Percentiles rank a stretch among this genome's conserved stretches.
These are phyloP conservation scores for Platyrinchus mystaceus DNA, from an alignment of 2,797 vertebrate species.

Conservation along the genomic window DNA sequence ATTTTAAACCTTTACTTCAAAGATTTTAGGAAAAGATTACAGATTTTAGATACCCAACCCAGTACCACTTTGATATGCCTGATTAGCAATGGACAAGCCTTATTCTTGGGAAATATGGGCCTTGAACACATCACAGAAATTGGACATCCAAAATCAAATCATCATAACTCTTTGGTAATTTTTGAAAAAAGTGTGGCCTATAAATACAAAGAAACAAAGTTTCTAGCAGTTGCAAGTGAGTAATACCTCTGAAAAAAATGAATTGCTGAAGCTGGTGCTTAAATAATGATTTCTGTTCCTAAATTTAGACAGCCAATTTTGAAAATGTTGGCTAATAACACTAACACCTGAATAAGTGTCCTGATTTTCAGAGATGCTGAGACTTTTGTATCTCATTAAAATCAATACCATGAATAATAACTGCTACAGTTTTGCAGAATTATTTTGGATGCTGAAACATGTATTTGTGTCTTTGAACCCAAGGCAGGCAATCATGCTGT, in stretches of 20 bases:
- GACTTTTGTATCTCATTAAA: neutral
- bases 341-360: slow-evolving; percentile 42
- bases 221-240: neutral
- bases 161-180: neutral
- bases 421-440: neutral
- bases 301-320: slow-evolving; percentile 18
- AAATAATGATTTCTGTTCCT: slow-evolving; percentile 18
- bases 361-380: slow-evolving; percentile 10
- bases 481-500: neutral
- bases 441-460: neutral
- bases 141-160: neutral
- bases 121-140: neutral
- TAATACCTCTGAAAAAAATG: neutral
- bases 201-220: neutral
- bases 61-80: neutral
- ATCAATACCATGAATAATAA: slow-evolving; percentile 42
- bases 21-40: neutral
- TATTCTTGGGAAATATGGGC: neutral
- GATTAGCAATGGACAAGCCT: neutral
- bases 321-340: slow-evolving; percentile 19
- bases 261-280: neutral
- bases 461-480: neutral
- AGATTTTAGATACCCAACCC: neutral
- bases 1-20: neutral
- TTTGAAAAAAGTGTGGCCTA: neutral